These are phyloP conservation scores for Sinocyclocheilus grahami DNA, from an alignment of 2,113 vertebrate genomes.

Conservation along the genomic window DNA sequence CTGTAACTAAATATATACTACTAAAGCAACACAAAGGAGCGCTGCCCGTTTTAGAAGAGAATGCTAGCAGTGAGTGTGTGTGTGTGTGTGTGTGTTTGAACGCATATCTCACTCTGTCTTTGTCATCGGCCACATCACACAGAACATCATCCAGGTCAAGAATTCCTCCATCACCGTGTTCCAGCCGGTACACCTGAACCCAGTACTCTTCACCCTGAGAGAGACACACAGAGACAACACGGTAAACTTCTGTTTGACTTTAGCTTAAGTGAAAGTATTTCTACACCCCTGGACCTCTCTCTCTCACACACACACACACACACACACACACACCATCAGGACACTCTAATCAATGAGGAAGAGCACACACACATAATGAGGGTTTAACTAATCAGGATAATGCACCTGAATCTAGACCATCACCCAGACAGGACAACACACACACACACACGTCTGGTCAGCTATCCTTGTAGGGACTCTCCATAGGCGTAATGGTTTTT, in stretches of 20 bases:
- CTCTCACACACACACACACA: neutral
- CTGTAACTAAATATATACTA: slow-evolving; percentile 42
- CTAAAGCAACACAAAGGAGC: slow-evolving; percentile 18
- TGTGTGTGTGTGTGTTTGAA: neutral
- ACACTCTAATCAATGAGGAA: slow-evolving; percentile 24
- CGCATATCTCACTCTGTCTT: slow-evolving; percentile 89
- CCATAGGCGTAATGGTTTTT: no score
- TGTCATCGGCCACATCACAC: slow-evolving; percentile 93
- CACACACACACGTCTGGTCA: neutral
- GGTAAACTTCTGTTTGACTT: neutral
- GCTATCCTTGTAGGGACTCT: no score
- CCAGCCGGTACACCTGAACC: slow-evolving; percentile 92
- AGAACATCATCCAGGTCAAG: slow-evolving; percentile 91
- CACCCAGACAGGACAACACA: neutral
- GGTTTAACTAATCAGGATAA: slow-evolving; percentile 32
- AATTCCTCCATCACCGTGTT: slow-evolving; percentile 93
- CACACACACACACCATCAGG: neutral
- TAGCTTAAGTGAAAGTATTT: neutral
- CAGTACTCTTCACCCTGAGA: slow-evolving; percentile 89
- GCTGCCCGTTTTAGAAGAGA: slow-evolving; percentile 30
- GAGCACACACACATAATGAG: neutral
- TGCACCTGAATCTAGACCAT: slow-evolving; percentile 32
- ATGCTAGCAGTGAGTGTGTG: neutral
- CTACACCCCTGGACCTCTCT: neutral
- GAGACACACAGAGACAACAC: neutral